Percentiles rank a stretch among this genome's conserved stretches.
Conservation (phyloP, 2,797 vertebrate species). For the Setipinna tenuifilis region DNA sequence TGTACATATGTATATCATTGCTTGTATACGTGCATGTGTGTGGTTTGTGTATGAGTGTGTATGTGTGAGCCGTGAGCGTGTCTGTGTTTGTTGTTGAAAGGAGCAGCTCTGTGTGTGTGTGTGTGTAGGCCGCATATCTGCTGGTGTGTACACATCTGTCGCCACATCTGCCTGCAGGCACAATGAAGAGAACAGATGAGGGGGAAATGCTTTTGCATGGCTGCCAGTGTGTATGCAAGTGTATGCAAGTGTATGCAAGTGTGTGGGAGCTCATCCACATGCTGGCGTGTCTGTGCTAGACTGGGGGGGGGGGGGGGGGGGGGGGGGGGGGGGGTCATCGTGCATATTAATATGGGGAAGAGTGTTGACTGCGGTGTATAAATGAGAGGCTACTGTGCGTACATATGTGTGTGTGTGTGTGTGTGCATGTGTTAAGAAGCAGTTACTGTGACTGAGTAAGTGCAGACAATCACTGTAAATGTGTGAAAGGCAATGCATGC, state of each 20-base stretch:
- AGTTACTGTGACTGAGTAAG: too few species aligned
- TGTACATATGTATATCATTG: too few species aligned
- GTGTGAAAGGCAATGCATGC: too few species aligned
- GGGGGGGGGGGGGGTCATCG: too few species aligned
- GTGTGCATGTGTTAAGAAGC: too few species aligned
- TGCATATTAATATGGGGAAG: not conserved
- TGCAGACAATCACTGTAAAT: too few species aligned
- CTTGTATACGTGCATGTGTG: not conserved
- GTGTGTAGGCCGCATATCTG: not conserved
- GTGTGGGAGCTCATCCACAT: not conserved
- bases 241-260: not conserved
- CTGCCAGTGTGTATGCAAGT: not conserved
- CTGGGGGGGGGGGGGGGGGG: too few species aligned
- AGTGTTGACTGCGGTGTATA: too few species aligned
- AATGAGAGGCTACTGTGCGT: not conserved
- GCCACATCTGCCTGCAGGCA: not conserved
- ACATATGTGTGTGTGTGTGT: not conserved
- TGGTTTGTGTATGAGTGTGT: conserved; percentile 8
- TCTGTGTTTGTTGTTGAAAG: conserved; percentile 15
- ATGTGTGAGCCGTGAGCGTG: not conserved
- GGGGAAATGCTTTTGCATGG: not conserved
- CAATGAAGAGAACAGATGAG: conserved; percentile 17
- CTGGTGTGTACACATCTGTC: conserved; percentile 2
- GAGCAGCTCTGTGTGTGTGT: not conserved
- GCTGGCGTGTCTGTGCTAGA: not conserved